Conservation (phyloP, 1,140 invertebrate species). For the Ephestia elutella region DNA sequence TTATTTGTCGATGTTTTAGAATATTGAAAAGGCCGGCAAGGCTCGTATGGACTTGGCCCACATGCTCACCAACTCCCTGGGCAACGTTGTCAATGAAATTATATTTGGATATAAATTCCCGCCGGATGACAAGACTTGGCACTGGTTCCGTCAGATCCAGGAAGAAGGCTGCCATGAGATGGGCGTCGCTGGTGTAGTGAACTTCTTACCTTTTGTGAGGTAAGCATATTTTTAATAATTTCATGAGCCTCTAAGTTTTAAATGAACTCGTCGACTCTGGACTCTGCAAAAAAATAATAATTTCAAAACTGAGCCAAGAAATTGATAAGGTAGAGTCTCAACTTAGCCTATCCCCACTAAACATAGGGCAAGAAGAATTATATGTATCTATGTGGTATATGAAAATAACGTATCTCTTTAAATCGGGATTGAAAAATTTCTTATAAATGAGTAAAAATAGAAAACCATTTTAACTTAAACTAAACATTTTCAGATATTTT, state of each 20-base stretch:
- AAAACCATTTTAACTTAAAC: too few relatives aligned
- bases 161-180: conserved; percentile 87
- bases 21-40: conserved; percentile 39
- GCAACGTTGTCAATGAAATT: conserved; percentile 83
- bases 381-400: too few relatives aligned
- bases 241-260: background rate
- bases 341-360: too few relatives aligned
- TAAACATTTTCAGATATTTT: too few relatives aligned
- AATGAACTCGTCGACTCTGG: too few relatives aligned
- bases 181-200: conserved; percentile 85
- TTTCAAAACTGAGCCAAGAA: too few relatives aligned
- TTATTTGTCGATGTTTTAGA: conserved; percentile 33
- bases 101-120: conserved; percentile 84
- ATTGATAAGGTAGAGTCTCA: too few relatives aligned
- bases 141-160: conserved; percentile 82
- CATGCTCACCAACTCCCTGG: conserved; percentile 80
- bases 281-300: too few relatives aligned
- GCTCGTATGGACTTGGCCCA: conserved; percentile 38
- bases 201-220: conserved; percentile 88
- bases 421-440: too few relatives aligned
- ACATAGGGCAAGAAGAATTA: too few relatives aligned
- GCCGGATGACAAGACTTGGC: conserved; percentile 82
- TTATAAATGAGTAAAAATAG: too few relatives aligned
- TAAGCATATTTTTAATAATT: conserved; percentile 41
- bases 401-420: too few relatives aligned